These are phyloP conservation scores for Rhinoderma darwinii DNA, from an alignment of 2,113 vertebrate species.

Conservation along the genomic window DNA sequence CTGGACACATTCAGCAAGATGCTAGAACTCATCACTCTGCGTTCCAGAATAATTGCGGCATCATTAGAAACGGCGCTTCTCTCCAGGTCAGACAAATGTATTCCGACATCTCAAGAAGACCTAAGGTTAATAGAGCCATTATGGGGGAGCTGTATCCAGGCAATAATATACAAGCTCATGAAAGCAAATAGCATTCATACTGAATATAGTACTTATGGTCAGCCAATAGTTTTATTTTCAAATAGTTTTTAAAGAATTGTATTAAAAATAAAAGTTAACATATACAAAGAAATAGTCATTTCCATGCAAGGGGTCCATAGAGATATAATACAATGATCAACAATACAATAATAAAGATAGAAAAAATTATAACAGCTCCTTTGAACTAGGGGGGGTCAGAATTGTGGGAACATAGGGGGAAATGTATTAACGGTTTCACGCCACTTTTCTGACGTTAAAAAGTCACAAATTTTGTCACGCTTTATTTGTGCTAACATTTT, in stretches of 20 bases:
- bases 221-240: background rate
- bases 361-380: background rate
- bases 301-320: background rate
- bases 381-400: too few relatives aligned
- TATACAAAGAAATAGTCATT: background rate
- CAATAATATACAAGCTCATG: background rate
- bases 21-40: slow-evolving; percentile 73
- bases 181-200: background rate
- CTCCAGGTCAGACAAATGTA: slow-evolving; percentile 64
- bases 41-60: slow-evolving; percentile 69
- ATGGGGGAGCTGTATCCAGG: background rate
- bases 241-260: background rate
- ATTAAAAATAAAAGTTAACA: background rate
- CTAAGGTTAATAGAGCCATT: background rate
- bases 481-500: too few relatives aligned
- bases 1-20: slow-evolving; percentile 73
- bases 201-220: too few relatives aligned
- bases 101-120: background rate
- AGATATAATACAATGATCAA: background rate
- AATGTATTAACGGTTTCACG: too few relatives aligned
- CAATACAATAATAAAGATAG: background rate
- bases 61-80: slow-evolving; percentile 67
- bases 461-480: too few relatives aligned
- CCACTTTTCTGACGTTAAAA: too few relatives aligned
- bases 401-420: too few relatives aligned